phyloP scores from a whole-genome alignment of 1,140 invertebrate genomes.

The Nephila pilipes region DNA sequence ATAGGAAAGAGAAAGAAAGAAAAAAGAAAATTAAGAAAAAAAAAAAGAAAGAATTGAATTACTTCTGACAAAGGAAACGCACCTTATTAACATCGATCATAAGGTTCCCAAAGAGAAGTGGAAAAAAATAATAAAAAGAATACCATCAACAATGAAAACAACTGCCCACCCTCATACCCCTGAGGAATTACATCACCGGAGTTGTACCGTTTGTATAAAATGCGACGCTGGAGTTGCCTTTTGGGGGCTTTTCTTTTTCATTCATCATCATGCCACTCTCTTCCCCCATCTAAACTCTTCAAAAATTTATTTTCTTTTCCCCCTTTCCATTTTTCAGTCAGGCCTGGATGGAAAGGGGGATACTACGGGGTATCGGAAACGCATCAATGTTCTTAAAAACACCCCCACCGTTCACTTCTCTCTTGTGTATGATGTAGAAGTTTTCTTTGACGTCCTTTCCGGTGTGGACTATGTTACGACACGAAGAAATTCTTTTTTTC shows the following conservation, averaged over 20 bases:
- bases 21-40: not conserved
- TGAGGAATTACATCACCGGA: constrained; percentile 13
- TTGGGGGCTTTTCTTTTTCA: constrained; percentile 51
- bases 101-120: constrained; percentile 8
- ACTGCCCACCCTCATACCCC: constrained; percentile 14
- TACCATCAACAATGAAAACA: constrained; percentile 12
- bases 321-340: constrained; percentile 66
- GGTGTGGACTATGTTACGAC: too few relatives aligned
- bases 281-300: not conserved
- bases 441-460: too few relatives aligned
- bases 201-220: constrained; percentile 70
- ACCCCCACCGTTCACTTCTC: too few relatives aligned
- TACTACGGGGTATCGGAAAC: constrained; percentile 62
- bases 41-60: constrained; percentile 68
- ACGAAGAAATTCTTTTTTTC: too few relatives aligned
- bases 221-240: constrained; percentile 54
- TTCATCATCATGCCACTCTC: constrained; percentile 55
- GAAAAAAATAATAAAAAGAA: constrained; percentile 15
- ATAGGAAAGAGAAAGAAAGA: not conserved
- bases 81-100: constrained; percentile 76
- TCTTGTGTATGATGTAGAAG: too few relatives aligned
- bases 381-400: constrained; percentile 72
- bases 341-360: not conserved
- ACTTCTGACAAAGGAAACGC: constrained; percentile 71
- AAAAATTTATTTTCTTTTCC: constrained; percentile 67